Conservation (phyloP, 2,113 vertebrate genomes). For the Todiramphus chloris region DNA sequence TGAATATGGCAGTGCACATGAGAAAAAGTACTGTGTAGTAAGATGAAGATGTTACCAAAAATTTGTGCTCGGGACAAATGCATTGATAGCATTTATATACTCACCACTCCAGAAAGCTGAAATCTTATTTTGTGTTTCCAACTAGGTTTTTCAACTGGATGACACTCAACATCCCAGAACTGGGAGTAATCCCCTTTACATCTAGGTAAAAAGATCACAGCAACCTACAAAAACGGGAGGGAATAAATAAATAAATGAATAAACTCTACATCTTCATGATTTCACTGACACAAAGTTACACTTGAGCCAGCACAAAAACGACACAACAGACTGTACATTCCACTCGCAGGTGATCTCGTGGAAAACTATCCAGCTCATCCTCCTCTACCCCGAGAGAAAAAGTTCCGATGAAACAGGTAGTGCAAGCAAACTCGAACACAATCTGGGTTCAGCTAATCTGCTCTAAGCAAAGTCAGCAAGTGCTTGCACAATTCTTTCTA, state of each 20-base stretch:
- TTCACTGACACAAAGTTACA: background rate
- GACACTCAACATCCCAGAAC: conserved; percentile 94
- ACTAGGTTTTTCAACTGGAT: conserved; percentile 82
- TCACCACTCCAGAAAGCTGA: conserved; percentile 89
- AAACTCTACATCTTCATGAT: background rate
- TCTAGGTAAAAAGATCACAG: conserved; percentile 87
- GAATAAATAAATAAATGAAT: background rate
- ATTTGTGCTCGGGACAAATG: background rate
- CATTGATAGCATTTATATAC: conserved; percentile 27
- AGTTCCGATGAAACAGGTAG: background rate
- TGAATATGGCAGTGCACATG: background rate
- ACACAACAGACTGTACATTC: background rate
- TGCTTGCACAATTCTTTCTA: background rate
- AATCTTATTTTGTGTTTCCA: conserved; percentile 84
- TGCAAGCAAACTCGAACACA: background rate
- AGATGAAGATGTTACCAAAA: background rate
- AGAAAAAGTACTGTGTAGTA: background rate
- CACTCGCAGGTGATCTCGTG: background rate
- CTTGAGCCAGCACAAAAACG: background rate
- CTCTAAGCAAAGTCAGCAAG: background rate
- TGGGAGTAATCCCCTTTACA: conserved; percentile 89
- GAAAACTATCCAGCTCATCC: background rate
- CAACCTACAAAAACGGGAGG: conserved; percentile 74
- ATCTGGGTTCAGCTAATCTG: background rate
- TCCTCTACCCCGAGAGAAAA: background rate